Base-by-base conservation (phyloP, 2,888 invertebrate genomes). In the Corbicula japonica region DNA sequence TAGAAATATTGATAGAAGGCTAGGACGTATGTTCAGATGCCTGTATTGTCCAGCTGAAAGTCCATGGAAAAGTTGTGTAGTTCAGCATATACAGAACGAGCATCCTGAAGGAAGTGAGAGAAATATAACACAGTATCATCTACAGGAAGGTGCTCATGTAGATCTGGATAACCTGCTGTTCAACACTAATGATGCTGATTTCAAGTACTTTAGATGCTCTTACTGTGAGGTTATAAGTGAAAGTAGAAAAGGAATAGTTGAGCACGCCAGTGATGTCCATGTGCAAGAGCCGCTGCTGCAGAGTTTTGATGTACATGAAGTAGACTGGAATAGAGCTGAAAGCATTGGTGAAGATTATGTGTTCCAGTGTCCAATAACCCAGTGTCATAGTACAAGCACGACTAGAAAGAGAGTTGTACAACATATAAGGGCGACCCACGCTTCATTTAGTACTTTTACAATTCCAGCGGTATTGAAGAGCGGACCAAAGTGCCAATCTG, bases 321-420 rank as follows among this genome's bases (percentile, higher is more conserved):
- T 50, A 35, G 35, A 35, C 1, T 58, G 58, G 54, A 50, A 50
- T 52, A 28, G 32, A 5, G 38, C 4, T 3, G 38, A 44, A 1
- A 30, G 26, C 46, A 6, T 30, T 18, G 28, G 18, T 23, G 35
- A 52, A 26, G 41, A 26, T 38, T 5, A 38, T 28, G 52, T 70
- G 18, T 70, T 46, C 28, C n/a, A 54, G 26, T 72, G 71, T 62
- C 54, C 54, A 2, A 52, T 61, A 15, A 32, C 28, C 15, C 21
- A 52, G n/a, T 80, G 80, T 58, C 30, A 38, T 4, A 56, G 61
- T n/a, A 56, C 68, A 48, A 77, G 62, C 44, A 72, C 62, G 21
- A 63, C 63, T 68, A 68, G 62, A 50, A 61, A 69, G 21, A 68
- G 68, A 26, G 56, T 73, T 18, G 56, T 72, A 2, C 35, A 61